Percentiles rank a stretch among this genome's conserved stretches.
Conservation (phyloP, 2,888 invertebrate genomes). For the Scaptomyza reducta region DNA sequence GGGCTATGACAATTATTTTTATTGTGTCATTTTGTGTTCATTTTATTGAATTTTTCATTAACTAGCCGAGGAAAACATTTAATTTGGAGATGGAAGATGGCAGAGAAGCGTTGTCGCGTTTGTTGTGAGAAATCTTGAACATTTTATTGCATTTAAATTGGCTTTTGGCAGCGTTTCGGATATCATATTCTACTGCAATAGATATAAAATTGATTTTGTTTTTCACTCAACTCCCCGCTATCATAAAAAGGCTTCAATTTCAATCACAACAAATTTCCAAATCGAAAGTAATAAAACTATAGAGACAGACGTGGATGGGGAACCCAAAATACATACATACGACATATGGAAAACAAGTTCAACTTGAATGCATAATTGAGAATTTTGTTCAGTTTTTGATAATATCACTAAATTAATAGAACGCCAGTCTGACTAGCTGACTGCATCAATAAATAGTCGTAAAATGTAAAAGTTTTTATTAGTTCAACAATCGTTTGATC, state of each 20-base stretch:
- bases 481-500: constrained; percentile 23
- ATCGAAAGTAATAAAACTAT: constrained; percentile 26
- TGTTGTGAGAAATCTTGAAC: constrained; percentile 60
- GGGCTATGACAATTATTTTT: constrained; percentile 31
- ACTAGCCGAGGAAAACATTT: constrained; percentile 68
- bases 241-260: constrained; percentile 53
- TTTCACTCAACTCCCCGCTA: constrained; percentile 28
- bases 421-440: not conserved
- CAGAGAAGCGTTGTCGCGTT: constrained; percentile 32
- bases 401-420: constrained; percentile 65
- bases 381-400: constrained; percentile 57
- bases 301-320: constrained; percentile 8
- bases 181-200: constrained; percentile 59
- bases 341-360: constrained; percentile 61
- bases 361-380: constrained; percentile 48
- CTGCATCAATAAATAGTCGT: constrained; percentile 46
- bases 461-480: constrained; percentile 66
- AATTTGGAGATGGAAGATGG: constrained; percentile 33
- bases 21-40: constrained; percentile 65
- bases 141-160: constrained; percentile 77
- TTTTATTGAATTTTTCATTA: constrained; percentile 72
- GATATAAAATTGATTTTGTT: constrained; percentile 49
- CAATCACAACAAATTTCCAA: constrained; percentile 47
- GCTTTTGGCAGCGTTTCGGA: constrained; percentile 68
- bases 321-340: not conserved